These are phyloP conservation scores for Melanocharis versteri DNA, from an alignment of 2,113 vertebrate species.

Conservation along the genomic window DNA sequence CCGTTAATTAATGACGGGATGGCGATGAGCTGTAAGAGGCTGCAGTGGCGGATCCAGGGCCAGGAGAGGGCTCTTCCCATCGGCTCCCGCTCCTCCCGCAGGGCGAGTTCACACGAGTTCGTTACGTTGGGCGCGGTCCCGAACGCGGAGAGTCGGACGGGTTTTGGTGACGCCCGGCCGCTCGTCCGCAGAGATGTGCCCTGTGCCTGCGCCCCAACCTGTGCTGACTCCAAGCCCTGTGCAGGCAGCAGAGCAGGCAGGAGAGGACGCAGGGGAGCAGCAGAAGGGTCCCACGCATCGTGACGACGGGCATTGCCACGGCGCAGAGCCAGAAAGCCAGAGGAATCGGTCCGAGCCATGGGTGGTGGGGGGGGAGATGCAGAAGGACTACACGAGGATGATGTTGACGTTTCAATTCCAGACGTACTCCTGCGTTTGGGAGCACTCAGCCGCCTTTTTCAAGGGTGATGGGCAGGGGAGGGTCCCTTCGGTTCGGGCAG, in stretches of 20 bases:
- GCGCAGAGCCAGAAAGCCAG: neutral
- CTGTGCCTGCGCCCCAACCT: accelerated
- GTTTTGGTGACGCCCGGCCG: accelerated
- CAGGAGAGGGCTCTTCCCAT: constrained; percentile 18
- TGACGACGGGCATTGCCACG: neutral
- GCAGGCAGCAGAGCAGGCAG: neutral
- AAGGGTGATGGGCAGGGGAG: neutral
- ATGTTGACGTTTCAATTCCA: accelerated
- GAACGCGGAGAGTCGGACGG: neutral
- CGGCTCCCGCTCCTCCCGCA: neutral
- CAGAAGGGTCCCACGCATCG: neutral
- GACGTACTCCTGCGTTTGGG: accelerated
- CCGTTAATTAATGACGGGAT: neutral
- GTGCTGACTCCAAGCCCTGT: neutral
- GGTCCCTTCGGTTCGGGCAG: accelerated
- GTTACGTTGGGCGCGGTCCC: accelerated
- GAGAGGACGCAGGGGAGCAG: neutral
- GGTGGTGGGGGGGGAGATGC: neutral
- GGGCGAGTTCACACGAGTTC: neutral
- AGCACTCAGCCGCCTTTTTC: neutral
- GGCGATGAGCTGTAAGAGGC: neutral
- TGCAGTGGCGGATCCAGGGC: neutral
- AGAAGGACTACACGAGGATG: neutral
- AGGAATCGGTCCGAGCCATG: neutral
- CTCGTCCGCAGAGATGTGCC: neutral